A percentile compares a stretch with the other conserved stretches of the same genome.
Conservation (phyloP, 1,140 invertebrate species). For the Saccostrea glomerata region DNA sequence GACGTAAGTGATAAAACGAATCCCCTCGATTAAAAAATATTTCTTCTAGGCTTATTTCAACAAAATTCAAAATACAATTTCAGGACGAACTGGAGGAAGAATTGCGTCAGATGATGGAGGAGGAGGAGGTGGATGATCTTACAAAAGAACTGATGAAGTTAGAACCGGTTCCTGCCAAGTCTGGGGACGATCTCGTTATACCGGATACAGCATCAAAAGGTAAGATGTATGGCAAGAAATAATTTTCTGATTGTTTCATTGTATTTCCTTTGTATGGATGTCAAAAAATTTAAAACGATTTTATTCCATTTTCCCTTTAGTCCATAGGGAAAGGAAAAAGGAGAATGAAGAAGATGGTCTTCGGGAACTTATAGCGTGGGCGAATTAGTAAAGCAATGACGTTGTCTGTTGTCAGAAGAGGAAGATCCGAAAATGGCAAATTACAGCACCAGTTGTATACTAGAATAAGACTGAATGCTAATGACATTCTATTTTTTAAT, state of each 20-base stretch:
- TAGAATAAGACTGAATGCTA: no score
- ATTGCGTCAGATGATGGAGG: not conserved
- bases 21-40: not conserved
- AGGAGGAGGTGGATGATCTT: not conserved
- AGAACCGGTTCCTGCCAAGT: not conserved
- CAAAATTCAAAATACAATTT: not conserved
- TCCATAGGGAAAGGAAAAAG: not conserved
- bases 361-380: not conserved
- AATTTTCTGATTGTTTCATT: no score
- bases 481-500: no score
- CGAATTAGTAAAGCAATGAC: no score
- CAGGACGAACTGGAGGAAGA: not conserved
- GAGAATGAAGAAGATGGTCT: not conserved
- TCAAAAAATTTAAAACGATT: no score
- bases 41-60: not conserved
- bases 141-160: not conserved
- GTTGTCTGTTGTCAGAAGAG: no score
- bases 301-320: not conserved
- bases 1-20: not conserved
- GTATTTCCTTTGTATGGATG: no score
- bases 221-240: not conserved
- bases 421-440: no score
- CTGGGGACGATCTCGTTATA: not conserved
- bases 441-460: no score
- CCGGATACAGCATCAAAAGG: not conserved